Evolutionary conservation across 2,113 vertebrate species (phyloP).

Genomic region (Nematolebias whitei): DNA sequence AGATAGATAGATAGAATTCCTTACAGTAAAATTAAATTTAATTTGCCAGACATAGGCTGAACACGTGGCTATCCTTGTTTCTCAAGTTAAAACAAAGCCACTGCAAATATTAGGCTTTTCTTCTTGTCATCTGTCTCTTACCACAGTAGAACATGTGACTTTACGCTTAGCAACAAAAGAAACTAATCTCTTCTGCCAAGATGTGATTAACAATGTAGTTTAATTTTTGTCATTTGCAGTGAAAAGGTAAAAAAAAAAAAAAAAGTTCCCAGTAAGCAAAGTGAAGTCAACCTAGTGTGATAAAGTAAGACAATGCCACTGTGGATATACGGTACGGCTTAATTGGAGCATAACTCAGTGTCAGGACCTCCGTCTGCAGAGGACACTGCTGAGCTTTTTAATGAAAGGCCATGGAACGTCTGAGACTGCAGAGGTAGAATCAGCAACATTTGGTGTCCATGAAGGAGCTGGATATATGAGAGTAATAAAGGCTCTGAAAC

Average conservation of each 20-base stretch:
- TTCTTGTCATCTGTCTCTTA: neutral
- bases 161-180: neutral
- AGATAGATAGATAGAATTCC: too few species aligned
- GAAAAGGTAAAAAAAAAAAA: neutral
- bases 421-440: constrained; percentile 57
- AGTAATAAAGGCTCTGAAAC: constrained; percentile 48
- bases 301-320: constrained; percentile 3
- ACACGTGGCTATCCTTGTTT: too few species aligned
- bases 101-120: neutral
- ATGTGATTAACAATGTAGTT: neutral
- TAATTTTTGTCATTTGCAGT: neutral
- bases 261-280: constrained; percentile 2
- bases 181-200: neutral
- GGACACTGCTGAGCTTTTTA: constrained; percentile 48
- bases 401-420: constrained; percentile 51
- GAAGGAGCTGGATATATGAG: constrained; percentile 60
- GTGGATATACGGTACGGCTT: constrained; percentile 13
- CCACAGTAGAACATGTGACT: neutral
- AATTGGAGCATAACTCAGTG: constrained; percentile 32
- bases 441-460: constrained; percentile 52
- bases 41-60: too few species aligned
- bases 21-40: too few species aligned
- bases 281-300: neutral
- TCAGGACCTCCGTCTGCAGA: constrained; percentile 25
- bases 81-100: too few species aligned